Evolutionary conservation across 2,888 invertebrate genomes (phyloP), one percentile per base, ranked within the genome.

Genomic region (Dinocampus coccinellae): DNA sequence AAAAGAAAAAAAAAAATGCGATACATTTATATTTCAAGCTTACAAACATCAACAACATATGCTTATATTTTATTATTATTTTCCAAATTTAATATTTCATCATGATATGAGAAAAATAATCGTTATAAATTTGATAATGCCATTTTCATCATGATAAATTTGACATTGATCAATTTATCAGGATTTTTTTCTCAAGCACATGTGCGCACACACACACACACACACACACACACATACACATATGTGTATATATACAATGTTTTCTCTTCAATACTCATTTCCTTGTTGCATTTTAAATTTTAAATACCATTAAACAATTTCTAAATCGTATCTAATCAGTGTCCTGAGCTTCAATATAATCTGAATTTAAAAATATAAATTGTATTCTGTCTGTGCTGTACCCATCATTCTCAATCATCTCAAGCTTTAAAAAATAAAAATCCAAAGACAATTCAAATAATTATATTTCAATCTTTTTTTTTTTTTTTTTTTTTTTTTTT

Each of bases 11-110:
- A 77, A 82, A 84, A 65, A 83, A 83, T 83, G 85, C 84, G 79
- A 82, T 84, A 86, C 85, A 86, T 80, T 84, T 86, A 84, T 85
- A 85, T 84, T 85, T 85, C 82, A 86, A 85, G 85, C 85, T 85
- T 85, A 85, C 85, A 86, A 86, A 85, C 85, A 85, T 83, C 84
- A 86, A 85, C 84, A 84, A 84, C 80, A 83, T 80, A 81, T 82
- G 82, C 80, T 79, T 75, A 77, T 76, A 74, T 74, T 76, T 63
- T 73, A 75, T 64, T 66, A 68, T 69, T 42, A 62, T 70, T 69
- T 62, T 70, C 29, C 47, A 63, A n/a, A 68, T 75, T 68, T 34
- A 16, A 55, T 63, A 70, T 67, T 58, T 65, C 29, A 39, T 69
- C 62, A 47, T 66, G 63, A 67, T 22, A 42, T 68, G 20, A 47